phyloP scores from a whole-genome alignment of 1,140 invertebrate genomes.

The Ephestia elutella region DNA sequence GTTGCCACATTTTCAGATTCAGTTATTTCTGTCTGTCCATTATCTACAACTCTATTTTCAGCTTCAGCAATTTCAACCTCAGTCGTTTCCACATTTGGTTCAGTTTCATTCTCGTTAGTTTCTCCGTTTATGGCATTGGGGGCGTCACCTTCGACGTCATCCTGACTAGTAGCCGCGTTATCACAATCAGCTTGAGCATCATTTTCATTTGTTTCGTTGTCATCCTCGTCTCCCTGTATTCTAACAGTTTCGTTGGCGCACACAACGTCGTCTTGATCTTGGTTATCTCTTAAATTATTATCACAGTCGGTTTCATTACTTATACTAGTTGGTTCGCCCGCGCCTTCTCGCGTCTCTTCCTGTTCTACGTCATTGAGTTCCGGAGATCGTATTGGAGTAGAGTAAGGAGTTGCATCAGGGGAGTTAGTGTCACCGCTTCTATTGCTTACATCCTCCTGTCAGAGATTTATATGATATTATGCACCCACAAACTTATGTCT shows the following conservation, averaged over 20 bases:
- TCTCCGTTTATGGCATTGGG: slow-evolving; percentile 6
- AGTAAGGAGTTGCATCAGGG: slow-evolving; percentile 47
- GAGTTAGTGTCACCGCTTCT: slow-evolving; percentile 48
- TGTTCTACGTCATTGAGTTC: slow-evolving; percentile 22
- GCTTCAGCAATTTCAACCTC: slow-evolving; percentile 7
- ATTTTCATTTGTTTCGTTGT: slow-evolving; percentile 21
- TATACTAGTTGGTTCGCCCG: slow-evolving; percentile 38
- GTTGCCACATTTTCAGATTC: slow-evolving; percentile 12
- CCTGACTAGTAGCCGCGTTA: slow-evolving; percentile 49
- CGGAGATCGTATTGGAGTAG: slow-evolving; percentile 47
- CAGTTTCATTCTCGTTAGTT: slow-evolving; percentile 4
- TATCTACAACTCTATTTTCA: not conserved
- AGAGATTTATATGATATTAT: slow-evolving; percentile 42
- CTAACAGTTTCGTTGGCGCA: slow-evolving; percentile 42
- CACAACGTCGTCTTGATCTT: slow-evolving; percentile 56
- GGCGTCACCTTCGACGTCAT: slow-evolving; percentile 10
- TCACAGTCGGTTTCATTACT: slow-evolving; percentile 63
- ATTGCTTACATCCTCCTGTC: slow-evolving; percentile 63
- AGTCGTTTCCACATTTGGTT: slow-evolving; percentile 9
- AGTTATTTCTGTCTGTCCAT: not conserved
- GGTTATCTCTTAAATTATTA: slow-evolving; percentile 61
- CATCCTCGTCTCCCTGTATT: slow-evolving; percentile 15
- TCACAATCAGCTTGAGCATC: slow-evolving; percentile 35
- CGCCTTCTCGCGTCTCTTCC: not conserved
- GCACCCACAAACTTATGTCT: slow-evolving; percentile 30